Evolutionary conservation across 2,888 invertebrate species (phyloP), one percentile per base, ranked within the genome.

Genomic region (Eupithecia pulchellata): DNA sequence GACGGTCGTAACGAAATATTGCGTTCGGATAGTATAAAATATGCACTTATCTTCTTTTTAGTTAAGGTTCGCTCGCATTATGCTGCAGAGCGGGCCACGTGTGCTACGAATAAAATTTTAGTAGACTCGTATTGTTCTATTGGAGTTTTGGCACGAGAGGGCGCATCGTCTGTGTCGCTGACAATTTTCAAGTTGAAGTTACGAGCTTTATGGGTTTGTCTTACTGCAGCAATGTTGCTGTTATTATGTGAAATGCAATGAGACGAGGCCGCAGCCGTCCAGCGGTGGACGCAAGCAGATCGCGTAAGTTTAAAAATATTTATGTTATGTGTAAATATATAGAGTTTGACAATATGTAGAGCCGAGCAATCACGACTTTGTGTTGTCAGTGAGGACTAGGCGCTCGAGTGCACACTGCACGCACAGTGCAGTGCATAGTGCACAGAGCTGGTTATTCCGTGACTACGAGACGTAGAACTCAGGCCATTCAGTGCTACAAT

Each of bases 1-100:
- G 93, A 91, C 89, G 89, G 87, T 91, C 86, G 88, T 88, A 79
- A 87, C 88, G 89, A 93, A 92, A 91, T 93, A 92, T 91, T 91
- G 91, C 87, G 84, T 84, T 86, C 86, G 88, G 89, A 89, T 89
- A 86, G 92, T 90, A 93, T 94, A 94, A 61, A 93, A 94, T 93
- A 93, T 92, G 91, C 89, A 90, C 89, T 92, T 93, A 93, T 93
- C 93, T 92, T 92, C 91, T 92, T 93, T 93, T 93, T 92, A 92
- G 91, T 90, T 91, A 90, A 91, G 90, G 90, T 91, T 89, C 89
- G 86, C 85, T 87, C 91, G 92, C 91, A 93, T 94, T 90, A 93
- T 93, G 91, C 92, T 91, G 86, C 85, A 82, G 79, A 77, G 82
- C 84, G 86, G 83, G 82, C 90, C 93, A 93, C 93, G 93, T 93